phyloP scores from a whole-genome alignment of 2,113 vertebrate genomes.

The Seriola quinqueradiata region DNA sequence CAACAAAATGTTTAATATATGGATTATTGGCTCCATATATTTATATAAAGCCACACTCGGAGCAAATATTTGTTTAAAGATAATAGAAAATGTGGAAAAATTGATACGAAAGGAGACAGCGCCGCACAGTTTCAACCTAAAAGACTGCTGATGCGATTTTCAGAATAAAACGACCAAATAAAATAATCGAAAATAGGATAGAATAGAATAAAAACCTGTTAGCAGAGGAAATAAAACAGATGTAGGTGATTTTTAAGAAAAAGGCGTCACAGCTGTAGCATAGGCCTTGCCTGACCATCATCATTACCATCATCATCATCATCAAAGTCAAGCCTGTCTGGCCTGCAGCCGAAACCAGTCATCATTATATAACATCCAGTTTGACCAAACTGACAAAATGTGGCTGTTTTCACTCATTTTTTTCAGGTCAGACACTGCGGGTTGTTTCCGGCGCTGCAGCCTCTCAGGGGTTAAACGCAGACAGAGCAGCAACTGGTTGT shows the following conservation, averaged over 20 bases:
- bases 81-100: background rate
- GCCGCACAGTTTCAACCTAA: background rate
- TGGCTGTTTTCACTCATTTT: background rate
- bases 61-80: background rate
- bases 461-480: conserved; percentile 44
- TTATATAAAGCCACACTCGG: fast-evolving
- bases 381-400: background rate
- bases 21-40: background rate
- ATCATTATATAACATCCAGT: background rate
- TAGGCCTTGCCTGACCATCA: conserved; percentile 45
- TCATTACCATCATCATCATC: conserved; percentile 14
- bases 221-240: background rate
- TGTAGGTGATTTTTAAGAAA: background rate
- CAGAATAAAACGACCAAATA: background rate
- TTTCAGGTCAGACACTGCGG: background rate
- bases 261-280: background rate
- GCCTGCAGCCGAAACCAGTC: conserved; percentile 42
- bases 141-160: background rate
- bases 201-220: background rate
- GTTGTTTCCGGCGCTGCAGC: conserved; percentile 18
- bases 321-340: conserved; percentile 51
- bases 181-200: background rate
- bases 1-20: background rate
- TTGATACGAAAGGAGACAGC: background rate
- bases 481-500: conserved; percentile 32